Percentiles rank a stretch among this genome's conserved stretches.
These are phyloP conservation scores for Cyprinodon brontotheroides DNA, from an alignment of 2,113 vertebrate species.

Conservation along the genomic window DNA sequence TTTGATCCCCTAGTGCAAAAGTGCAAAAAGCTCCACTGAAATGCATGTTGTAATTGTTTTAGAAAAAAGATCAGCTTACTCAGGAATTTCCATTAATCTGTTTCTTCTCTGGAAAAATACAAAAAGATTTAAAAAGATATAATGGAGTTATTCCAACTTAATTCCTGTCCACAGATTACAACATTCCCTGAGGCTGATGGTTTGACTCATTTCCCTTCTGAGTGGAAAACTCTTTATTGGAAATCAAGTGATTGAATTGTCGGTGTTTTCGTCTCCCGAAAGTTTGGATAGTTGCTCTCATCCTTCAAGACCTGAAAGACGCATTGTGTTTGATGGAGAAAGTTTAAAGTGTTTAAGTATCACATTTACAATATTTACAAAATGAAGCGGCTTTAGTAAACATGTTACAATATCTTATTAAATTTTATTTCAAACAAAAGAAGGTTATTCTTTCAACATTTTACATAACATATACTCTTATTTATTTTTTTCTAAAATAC, in stretches of 20 bases:
- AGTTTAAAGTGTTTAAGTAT: not conserved
- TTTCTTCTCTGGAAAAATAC: not conserved
- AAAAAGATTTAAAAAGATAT: not conserved
- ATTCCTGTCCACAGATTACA: conserved; percentile 2
- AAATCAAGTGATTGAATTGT: conserved; percentile 3
- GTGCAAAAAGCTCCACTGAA: conserved; percentile 1
- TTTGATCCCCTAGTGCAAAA: conserved; percentile 43
- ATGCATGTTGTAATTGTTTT: not conserved
- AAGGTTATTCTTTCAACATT: not conserved
- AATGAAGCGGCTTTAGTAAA: not conserved
- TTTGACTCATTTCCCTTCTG: conserved; percentile 8
- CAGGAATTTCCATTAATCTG: not conserved
- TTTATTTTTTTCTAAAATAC: not conserved
- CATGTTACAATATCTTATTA: not conserved
- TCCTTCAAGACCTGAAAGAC: not conserved
- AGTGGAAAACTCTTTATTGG: conserved; percentile 7
- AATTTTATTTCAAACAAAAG: not conserved
- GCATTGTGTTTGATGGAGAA: not conserved
- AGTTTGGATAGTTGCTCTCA: conserved; percentile 5
- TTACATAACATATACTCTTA: not conserved
- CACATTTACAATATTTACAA: not conserved
- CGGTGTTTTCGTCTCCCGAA: conserved; percentile 3
- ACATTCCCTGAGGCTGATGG: conserved; percentile 10
- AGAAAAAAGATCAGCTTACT: not conserved
- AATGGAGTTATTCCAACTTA: not conserved